phyloP scores from a whole-genome alignment of 2,888 invertebrate genomes.

The Pediacus dermestoides region DNA sequence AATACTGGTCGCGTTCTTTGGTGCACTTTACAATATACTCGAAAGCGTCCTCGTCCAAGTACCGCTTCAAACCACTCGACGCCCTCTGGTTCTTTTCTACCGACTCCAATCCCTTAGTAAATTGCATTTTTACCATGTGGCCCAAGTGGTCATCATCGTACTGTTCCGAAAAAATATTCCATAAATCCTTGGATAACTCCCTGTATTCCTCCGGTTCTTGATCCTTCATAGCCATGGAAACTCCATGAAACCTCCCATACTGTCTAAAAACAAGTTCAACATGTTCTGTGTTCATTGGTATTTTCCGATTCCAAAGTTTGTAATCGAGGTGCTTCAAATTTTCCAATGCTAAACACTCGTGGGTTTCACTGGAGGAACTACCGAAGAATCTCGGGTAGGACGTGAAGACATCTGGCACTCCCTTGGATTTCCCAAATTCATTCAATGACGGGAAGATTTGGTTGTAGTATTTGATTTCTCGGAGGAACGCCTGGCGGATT shows the following conservation, averaged over 20 bases:
- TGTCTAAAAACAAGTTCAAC: conserved; percentile 32
- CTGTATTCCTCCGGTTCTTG: conserved; percentile 30
- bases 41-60: neutral
- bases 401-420: conserved; percentile 8
- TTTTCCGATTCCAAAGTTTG: conserved; percentile 30
- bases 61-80: neutral
- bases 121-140: too few relatives aligned
- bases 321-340: conserved; percentile 33
- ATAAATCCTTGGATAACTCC: conserved; percentile 10
- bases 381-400: conserved; percentile 18
- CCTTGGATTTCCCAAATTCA: conserved; percentile 26
- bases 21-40: neutral
- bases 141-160: too few relatives aligned
- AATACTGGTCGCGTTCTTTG: too few relatives aligned
- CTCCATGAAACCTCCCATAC: conserved; percentile 39
- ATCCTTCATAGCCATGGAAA: conserved; percentile 35
- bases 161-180: too few relatives aligned
- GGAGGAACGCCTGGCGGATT: conserved; percentile 25
- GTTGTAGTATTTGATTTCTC: conserved; percentile 36
- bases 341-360: conserved; percentile 31
- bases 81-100: conserved; percentile 3
- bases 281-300: conserved; percentile 35
- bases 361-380: conserved; percentile 10
- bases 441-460: conserved; percentile 27
- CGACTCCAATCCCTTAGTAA: neutral